Evolutionary conservation across 2,113 vertebrate genomes (phyloP).

Genomic region (Thermophis baileyi): DNA sequence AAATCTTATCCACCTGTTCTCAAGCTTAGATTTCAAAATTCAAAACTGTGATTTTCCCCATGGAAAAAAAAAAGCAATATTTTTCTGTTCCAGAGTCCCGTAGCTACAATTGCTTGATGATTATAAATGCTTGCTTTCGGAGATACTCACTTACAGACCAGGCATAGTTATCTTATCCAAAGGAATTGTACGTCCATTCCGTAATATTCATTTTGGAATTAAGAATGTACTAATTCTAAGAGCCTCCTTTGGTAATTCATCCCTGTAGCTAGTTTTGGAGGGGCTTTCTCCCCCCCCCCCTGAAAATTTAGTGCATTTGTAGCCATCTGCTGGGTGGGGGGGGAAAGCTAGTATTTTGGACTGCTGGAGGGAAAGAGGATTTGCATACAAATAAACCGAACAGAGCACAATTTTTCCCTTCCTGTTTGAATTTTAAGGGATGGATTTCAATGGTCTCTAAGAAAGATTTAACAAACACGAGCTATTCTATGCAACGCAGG

Average conservation of each 20-base stretch:
- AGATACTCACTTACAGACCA: neutral
- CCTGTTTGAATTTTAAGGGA: conserved; percentile 5
- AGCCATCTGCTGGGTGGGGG: neutral
- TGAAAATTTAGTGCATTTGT: conserved; percentile 19
- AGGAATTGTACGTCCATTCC: neutral
- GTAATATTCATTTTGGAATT: neutral
- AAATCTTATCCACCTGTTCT: neutral
- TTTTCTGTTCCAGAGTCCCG: neutral
- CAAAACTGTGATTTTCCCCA: neutral
- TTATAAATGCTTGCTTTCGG: neutral
- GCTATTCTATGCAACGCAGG: neutral
- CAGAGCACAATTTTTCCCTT: neutral
- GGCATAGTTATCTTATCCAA: neutral
- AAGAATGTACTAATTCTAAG: neutral
- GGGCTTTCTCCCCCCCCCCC: neutral
- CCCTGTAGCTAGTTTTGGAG: neutral
- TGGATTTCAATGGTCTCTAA: conserved; percentile 37
- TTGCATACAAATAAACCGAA: neutral
- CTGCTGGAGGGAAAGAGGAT: neutral
- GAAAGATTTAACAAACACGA: conserved; percentile 35
- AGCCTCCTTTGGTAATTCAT: neutral
- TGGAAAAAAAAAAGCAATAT: neutral
- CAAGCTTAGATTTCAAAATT: neutral
- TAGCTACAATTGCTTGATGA: rapidly evolving
- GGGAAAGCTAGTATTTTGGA: neutral